Base-by-base conservation (phyloP, 2,797 vertebrate species). In the Heteromormyrus szaboi region DNA sequence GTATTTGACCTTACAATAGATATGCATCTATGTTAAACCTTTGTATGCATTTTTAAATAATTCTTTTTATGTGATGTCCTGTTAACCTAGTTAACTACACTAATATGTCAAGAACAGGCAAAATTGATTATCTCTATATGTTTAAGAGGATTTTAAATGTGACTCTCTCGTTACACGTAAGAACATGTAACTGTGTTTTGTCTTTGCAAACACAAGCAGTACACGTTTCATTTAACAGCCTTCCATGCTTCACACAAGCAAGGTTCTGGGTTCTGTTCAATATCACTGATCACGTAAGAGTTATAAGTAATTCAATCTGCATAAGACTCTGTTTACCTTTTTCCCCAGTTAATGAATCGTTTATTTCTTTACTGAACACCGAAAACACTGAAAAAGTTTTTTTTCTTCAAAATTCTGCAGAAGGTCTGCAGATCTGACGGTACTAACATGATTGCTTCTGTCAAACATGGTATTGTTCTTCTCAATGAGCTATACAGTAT, bases 401-500 rank as follows among this genome's bases (percentile, higher is more conserved):
- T 84, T 12, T 46, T 50, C 8, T 22, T 68, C 25, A 33, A 85
- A 29, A 53, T 85, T 29, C 11, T 17, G 9, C 19, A 85, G 17
- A 22, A n/a, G 83, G n/a, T 25, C 83, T 53, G 41, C 81, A 85
- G 25, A 85, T n/a, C 48, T 85, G n/a, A 50, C 53, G 46, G 50
- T 19, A 33, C 25, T 50, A 85, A 29, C 48, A 33, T 33, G 83
- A 85, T 85, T 85, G 83, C 83, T 85, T 50, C 83, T 85, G 83
- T 85, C 83, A 85, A 85, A 53, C n/a, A 85, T 85, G 12, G 48
- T 53, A 85, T 85, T 53, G 22, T 50, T 85, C 83, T 29, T 85
- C 48, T 53, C 11, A 50, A 48, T 51, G 6, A n/a, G 11, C 25
- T 19, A 53, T 85, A 25, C 25, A 25, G 25, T 25, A 53, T 53